A percentile compares a stretch with the other conserved stretches of the same genome.
These are phyloP conservation scores for Psilanteris sp. DNA, from an alignment of 1,140 invertebrate genomes.

Conservation along the genomic window DNA sequence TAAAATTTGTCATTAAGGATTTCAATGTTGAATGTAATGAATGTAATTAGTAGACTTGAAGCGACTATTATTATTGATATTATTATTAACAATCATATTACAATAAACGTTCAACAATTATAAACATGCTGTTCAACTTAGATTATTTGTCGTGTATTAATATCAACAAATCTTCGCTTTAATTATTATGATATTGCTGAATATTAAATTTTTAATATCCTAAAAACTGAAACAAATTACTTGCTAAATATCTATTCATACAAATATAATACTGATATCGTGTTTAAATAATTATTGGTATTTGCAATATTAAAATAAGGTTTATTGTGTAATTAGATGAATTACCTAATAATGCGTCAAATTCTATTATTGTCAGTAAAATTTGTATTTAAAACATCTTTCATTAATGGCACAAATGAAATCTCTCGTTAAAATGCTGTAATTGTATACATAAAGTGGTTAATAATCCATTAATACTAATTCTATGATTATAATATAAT, in stretches of 20 bases:
- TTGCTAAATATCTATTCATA: slow-evolving; percentile 23
- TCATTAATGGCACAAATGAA: slow-evolving; percentile 24
- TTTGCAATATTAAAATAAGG: no score
- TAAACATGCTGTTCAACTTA: slow-evolving; percentile 36
- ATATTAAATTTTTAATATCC: slow-evolving; percentile 18
- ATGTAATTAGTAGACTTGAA: slow-evolving; percentile 35
- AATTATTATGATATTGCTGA: slow-evolving; percentile 19
- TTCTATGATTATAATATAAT: no score
- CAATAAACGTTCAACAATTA: slow-evolving; percentile 58
- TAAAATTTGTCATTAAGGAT: neutral
- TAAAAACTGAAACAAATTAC: slow-evolving; percentile 36
- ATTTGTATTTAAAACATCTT: slow-evolving; percentile 7
- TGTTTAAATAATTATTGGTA: no score
- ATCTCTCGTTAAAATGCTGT: slow-evolving; percentile 12
- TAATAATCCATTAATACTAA: slow-evolving; percentile 1
- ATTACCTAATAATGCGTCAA: slow-evolving; percentile 9
- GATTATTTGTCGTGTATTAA: slow-evolving; percentile 27
- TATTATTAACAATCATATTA: slow-evolving; percentile 59
- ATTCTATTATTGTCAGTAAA: slow-evolving; percentile 19
- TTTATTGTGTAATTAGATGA: neutral
- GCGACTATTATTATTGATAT: slow-evolving; percentile 38
- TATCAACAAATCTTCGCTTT: slow-evolving; percentile 21
- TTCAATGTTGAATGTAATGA: neutral
- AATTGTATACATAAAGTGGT: slow-evolving; percentile 25
- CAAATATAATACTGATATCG: no score